Conservation (phyloP, 2,888 invertebrate genomes). For the Monopis laevigella region DNA sequence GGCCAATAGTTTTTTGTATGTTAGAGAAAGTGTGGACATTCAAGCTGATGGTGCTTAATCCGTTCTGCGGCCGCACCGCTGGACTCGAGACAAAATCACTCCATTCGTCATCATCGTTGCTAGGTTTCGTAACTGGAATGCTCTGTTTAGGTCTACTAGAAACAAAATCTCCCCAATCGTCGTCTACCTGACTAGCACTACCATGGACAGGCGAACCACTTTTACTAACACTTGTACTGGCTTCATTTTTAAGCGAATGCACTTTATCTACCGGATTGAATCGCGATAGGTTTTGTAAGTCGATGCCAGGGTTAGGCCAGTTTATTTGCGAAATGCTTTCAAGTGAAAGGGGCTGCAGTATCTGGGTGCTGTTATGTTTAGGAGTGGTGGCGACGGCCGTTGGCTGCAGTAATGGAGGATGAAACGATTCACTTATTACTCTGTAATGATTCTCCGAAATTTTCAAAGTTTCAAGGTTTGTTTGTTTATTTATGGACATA, state of each 20-base stretch:
- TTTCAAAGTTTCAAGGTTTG: no score
- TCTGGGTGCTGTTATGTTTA: constrained; percentile 35
- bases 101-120: constrained; percentile 58
- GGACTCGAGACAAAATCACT: constrained; percentile 59
- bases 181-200: constrained; percentile 53
- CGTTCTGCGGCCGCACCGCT: constrained; percentile 48
- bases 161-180: constrained; percentile 71
- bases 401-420: constrained; percentile 43
- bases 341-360: constrained; percentile 54
- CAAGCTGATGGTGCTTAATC: constrained; percentile 55
- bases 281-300: constrained; percentile 55
- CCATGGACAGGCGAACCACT: constrained; percentile 40
- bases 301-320: constrained; percentile 71
- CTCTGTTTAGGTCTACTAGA: constrained; percentile 50
- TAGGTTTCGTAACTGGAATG: constrained; percentile 32
- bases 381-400: constrained; percentile 20
- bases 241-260: constrained; percentile 48
- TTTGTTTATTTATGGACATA: no score
- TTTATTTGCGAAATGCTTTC: constrained; percentile 67
- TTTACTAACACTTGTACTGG: constrained; percentile 39
- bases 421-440: no score
- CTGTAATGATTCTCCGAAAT: no score
- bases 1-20: constrained; percentile 36
- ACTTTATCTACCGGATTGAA: constrained; percentile 60
- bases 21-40: constrained; percentile 55